A percentile compares a stretch with the other conserved stretches of the same genome.
Conservation (phyloP, 2,113 vertebrate genomes). For the Syngnathus typhle region DNA sequence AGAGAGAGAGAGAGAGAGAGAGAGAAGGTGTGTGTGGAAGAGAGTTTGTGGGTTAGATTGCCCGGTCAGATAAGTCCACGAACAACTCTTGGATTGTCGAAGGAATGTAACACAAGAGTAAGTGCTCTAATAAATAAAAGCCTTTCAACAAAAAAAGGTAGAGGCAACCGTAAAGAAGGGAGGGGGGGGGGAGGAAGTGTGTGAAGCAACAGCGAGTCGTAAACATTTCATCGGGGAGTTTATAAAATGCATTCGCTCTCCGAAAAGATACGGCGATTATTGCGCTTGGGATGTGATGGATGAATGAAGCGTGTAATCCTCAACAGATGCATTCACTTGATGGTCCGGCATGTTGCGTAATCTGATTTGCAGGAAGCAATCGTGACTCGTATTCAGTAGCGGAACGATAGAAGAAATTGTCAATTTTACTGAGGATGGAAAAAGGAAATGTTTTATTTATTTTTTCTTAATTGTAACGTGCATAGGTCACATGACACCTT, state of each 20-base stretch:
- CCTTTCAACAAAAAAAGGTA: constrained; percentile 23
- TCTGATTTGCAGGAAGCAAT: not conserved
- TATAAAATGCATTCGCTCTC: not conserved
- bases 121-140: constrained; percentile 65
- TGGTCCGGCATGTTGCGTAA: not conserved
- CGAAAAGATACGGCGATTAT: too few relatives aligned
- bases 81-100: constrained; percentile 56
- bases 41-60: constrained; percentile 62
- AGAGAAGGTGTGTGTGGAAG: constrained; percentile 14
- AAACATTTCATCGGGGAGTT: not conserved
- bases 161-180: constrained; percentile 18
- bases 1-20: constrained; percentile 12
- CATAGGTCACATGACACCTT: not conserved
- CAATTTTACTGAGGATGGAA: too few relatives aligned
- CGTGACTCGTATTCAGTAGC: too few relatives aligned
- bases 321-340: constrained; percentile 3
- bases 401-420: too few relatives aligned
- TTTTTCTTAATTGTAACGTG: not conserved
- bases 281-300: not conserved
- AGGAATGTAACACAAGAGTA: constrained; percentile 63
- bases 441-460: too few relatives aligned
- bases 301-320: not conserved
- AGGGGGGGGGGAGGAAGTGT: constrained; percentile 1
- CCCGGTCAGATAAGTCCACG: constrained; percentile 43
- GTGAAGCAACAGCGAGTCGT: not conserved